Conservation (phyloP, 2,888 invertebrate species). For the Mesorhabditis belari region DNA sequence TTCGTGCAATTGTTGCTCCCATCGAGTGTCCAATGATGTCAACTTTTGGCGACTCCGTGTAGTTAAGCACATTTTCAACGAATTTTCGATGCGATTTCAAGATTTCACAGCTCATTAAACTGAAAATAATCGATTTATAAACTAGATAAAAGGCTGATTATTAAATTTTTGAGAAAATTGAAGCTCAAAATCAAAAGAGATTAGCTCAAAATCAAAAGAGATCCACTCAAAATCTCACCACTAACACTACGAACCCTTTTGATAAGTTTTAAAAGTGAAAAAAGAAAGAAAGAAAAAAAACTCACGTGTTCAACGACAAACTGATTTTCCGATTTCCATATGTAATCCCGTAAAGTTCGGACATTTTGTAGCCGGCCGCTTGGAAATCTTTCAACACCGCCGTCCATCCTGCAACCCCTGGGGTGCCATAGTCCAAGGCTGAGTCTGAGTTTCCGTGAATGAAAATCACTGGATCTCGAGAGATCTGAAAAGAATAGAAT, state of each 20-base stretch:
- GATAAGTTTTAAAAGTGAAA: not conserved
- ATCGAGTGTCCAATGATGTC: slow-evolving; percentile 37
- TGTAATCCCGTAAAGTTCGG: slow-evolving; percentile 45
- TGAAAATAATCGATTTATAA: too few species aligned
- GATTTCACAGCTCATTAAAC: slow-evolving; percentile 15
- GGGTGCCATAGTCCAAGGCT: slow-evolving; percentile 26
- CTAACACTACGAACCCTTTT: too few species aligned
- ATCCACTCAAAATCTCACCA: too few species aligned
- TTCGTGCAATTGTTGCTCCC: slow-evolving; percentile 35
- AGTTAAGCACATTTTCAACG: slow-evolving; percentile 27
- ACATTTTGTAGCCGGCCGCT: slow-evolving; percentile 23
- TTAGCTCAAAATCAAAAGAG: too few species aligned
- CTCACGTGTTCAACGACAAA: slow-evolving; percentile 20
- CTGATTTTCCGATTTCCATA: slow-evolving; percentile 37
- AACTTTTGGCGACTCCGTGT: slow-evolving; percentile 22
- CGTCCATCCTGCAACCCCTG: slow-evolving; percentile 37
- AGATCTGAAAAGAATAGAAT: slow-evolving; percentile 16
- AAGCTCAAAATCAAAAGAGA: too few species aligned
- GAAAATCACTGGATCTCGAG: slow-evolving; percentile 37
- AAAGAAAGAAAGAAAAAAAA: not conserved
- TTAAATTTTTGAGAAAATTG: too few species aligned
- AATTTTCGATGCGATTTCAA: slow-evolving; percentile 19
- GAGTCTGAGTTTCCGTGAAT: slow-evolving; percentile 49
- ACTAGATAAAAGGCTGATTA: too few species aligned
- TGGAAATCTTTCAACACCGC: slow-evolving; percentile 19